Base-by-base conservation (phyloP, 2,888 invertebrate genomes). In the Drosophila monieri region DNA sequence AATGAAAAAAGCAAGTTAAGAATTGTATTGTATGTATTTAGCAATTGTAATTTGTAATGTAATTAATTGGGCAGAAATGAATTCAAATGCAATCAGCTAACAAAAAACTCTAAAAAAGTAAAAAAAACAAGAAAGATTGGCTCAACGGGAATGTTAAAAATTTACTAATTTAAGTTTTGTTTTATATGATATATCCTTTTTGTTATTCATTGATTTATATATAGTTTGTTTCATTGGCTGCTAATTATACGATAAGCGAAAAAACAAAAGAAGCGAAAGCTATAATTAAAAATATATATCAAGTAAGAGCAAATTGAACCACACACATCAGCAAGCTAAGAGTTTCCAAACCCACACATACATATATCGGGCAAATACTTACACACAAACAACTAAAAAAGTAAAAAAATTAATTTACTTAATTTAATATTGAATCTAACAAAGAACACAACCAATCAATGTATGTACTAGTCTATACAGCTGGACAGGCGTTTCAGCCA, bases 41-140 rank as follows among this genome's bases (percentile, higher is more conserved):
- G 81, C 81, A 81, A 81, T 85, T 85, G 80, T 81, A 81, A 81
- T 80, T 84, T 80, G 61, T 70, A 84, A 84, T 80, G 78, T 80
- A 80, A 84, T 80, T 78, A 84, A 83, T 78, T 83, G 72, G 51
- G 54, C 49, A 61, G 41, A 60, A 54, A 59, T 41, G 47, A 69
- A 48, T 32, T 53, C 43, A 64, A 54, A 49, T 41, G 60, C 21
- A 65, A 37, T 47, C 60, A 48, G 55, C 57, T 9, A 14, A 23
- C 12, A 27, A 37, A 37, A n/a, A 61, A 30, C 27, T 27, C 27
- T 9, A 18, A 32, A 55, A 49, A 27, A 18, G 9, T 4, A 21
- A 52, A 37, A 52, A 37, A 21, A 35, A 32, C 46, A 59, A 39
- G 55, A 39, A 25, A 49, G 18, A 68, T 68, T 68, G 67, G 67